Evolutionary conservation across 2,113 vertebrate species (phyloP).

Genomic region (Daboia siamensis): DNA sequence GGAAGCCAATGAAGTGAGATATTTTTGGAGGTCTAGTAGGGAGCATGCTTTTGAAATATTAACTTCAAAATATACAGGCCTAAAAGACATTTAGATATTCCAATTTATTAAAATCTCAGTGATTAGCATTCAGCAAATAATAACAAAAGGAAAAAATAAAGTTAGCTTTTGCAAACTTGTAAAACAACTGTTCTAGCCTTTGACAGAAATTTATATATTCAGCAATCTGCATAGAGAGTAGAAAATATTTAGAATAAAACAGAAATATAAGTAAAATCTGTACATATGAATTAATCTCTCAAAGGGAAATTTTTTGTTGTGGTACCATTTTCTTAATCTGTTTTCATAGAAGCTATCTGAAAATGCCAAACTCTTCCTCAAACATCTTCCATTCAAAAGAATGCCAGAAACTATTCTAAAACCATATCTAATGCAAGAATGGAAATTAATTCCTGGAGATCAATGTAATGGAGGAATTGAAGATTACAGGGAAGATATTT

Average conservation of each 20-base stretch:
- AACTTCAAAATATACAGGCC: background rate
- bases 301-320: constrained; percentile 60
- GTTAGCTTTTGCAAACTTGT: background rate
- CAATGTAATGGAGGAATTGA: background rate
- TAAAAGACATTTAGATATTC: background rate
- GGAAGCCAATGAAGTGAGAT: background rate
- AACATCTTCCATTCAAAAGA: background rate
- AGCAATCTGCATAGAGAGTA: background rate
- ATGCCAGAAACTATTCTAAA: background rate
- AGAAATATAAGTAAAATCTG: background rate
- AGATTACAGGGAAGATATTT: background rate
- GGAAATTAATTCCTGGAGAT: background rate
- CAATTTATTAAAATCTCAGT: background rate
- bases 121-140: background rate
- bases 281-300: constrained; percentile 43
- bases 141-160: background rate
- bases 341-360: background rate
- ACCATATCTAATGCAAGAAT: background rate
- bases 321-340: constrained; percentile 32
- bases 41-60: background rate
- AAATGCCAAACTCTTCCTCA: background rate
- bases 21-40: background rate
- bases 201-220: background rate
- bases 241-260: background rate
- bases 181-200: background rate